These are phyloP conservation scores for Polypedilum vanderplanki DNA, from an alignment of 1,140 invertebrate genomes.

Conservation along the genomic window DNA sequence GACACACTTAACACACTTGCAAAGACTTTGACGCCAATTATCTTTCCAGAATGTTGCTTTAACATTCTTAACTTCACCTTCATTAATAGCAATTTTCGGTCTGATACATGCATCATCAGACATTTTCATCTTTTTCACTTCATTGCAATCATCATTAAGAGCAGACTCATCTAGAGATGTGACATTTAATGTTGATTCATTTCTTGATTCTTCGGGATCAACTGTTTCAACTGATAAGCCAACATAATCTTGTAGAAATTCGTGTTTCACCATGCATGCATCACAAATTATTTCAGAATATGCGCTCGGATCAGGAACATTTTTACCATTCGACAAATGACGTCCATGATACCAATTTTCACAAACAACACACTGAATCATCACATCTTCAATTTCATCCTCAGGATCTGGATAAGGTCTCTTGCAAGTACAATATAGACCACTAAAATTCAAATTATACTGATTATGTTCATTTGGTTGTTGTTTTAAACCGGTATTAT, in stretches of 20 bases:
- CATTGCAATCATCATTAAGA: background rate
- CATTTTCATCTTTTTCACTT: background rate
- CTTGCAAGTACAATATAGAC: slow-evolving; percentile 87
- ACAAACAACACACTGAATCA: slow-evolving; percentile 95
- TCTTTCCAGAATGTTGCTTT: slow-evolving; percentile 60
- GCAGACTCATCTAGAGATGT: background rate
- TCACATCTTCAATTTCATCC: slow-evolving; percentile 71
- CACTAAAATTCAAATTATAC: slow-evolving; percentile 95
- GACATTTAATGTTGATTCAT: background rate
- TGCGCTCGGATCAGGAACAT: slow-evolving; percentile 52
- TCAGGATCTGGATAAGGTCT: slow-evolving; percentile 92
- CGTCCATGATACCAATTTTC: slow-evolving; percentile 96
- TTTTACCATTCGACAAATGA: slow-evolving; percentile 54
- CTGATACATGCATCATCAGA: background rate
- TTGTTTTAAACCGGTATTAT: background rate
- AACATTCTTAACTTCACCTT: slow-evolving; percentile 33
- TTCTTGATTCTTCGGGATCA: background rate
- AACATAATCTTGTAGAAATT: slow-evolving; percentile 69
- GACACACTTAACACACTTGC: slow-evolving; percentile 58
- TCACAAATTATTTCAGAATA: slow-evolving; percentile 76
- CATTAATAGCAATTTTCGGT: slow-evolving; percentile 26
- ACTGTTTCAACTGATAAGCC: slow-evolving; percentile 41
- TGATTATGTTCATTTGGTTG: slow-evolving; percentile 63
- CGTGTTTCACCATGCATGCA: slow-evolving; percentile 62
- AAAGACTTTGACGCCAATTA: slow-evolving; percentile 67